Evolutionary conservation across 92 coral and sea anemone species (phyloP).

Genomic region (Paragorgia papillata): DNA sequence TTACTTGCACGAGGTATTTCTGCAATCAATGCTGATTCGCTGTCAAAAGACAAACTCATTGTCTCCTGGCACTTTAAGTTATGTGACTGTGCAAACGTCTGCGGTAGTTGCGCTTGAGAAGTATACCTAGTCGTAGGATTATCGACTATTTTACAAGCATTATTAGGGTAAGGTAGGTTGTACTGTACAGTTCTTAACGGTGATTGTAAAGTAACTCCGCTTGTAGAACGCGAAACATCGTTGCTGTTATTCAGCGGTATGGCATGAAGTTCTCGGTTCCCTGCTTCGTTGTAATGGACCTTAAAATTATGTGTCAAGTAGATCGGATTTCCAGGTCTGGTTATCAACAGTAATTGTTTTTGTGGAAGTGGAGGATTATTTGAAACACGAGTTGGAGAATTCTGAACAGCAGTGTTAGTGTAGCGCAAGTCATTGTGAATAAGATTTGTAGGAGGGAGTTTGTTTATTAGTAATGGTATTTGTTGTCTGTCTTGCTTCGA

Average conservation of each 20-base stretch:
- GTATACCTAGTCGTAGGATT: slow-evolving; percentile 13
- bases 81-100: neutral
- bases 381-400: neutral
- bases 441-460: slow-evolving; percentile 7
- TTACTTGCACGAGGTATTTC: slow-evolving; percentile 26
- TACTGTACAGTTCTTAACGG: slow-evolving; percentile 27
- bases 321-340: neutral
- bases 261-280: neutral
- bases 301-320: neutral
- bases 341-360: neutral
- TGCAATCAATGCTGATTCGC: neutral
- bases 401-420: neutral
- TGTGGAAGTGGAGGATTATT: neutral
- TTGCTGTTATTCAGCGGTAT: neutral
- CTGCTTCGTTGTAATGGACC: neutral
- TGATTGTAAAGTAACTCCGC: neutral
- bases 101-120: neutral
- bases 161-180: slow-evolving; percentile 24
- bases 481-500: slow-evolving; percentile 1
- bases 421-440: slow-evolving; percentile 14
- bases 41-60: neutral
- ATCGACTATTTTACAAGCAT: slow-evolving; percentile 26
- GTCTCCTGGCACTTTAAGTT: slow-evolving; percentile 5
- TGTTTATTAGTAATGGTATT: slow-evolving; percentile 24
- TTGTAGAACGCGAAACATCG: neutral